Conservation (phyloP, 1,140 invertebrate species). For the Drosophila subpulchrella region DNA sequence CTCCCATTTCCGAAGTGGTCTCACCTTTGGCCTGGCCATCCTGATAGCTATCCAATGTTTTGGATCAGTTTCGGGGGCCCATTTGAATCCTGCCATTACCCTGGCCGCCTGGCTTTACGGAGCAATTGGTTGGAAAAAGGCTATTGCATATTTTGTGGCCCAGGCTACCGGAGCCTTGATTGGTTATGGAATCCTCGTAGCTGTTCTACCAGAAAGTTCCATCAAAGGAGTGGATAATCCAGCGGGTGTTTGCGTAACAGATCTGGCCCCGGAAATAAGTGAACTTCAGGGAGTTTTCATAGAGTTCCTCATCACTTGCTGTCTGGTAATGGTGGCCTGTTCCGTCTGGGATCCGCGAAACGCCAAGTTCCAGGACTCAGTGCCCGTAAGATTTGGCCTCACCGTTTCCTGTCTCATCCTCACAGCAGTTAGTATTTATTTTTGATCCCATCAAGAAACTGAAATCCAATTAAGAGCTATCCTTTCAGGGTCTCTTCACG, state of each 20-base stretch:
- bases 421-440: conserved; percentile 79
- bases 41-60: conserved; percentile 87
- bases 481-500: conserved; percentile 87
- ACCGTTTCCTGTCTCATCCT: conserved; percentile 87
- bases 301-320: conserved; percentile 87
- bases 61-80: conserved; percentile 93
- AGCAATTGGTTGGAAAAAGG: conserved; percentile 86
- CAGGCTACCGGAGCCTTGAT: conserved; percentile 89
- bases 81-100: conserved; percentile 95
- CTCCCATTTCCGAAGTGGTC: conserved; percentile 57
- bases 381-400: conserved; percentile 87
- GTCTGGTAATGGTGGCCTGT: conserved; percentile 87
- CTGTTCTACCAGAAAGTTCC: conserved; percentile 86
- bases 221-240: conserved; percentile 63
- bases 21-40: conserved; percentile 72
- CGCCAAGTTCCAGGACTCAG: conserved; percentile 85
- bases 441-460: not conserved
- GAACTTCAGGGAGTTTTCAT: conserved; percentile 85
- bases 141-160: conserved; percentile 89
- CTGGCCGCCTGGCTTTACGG: conserved; percentile 87
- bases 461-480: not conserved
- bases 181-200: conserved; percentile 89
- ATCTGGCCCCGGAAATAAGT: conserved; percentile 85
- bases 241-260: conserved; percentile 87
- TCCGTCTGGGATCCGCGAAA: conserved; percentile 88